Evolutionary conservation across 2,113 vertebrate species (phyloP).

Genomic region (Trichechus manatus): DNA sequence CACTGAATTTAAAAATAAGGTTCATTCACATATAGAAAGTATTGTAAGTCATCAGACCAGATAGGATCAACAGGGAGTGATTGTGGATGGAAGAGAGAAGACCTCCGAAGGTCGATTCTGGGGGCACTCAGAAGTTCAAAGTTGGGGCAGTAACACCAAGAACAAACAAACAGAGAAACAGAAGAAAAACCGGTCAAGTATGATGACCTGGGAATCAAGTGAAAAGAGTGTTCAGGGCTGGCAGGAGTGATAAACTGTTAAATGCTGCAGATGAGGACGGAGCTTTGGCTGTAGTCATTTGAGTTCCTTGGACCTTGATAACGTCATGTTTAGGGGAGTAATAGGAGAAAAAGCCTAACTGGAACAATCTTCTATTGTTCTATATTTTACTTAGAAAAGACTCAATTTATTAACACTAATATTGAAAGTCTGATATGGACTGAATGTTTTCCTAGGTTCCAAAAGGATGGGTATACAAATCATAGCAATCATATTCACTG

Average conservation of each 20-base stretch:
- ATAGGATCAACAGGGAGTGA: fast-evolving
- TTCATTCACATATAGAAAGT: fast-evolving
- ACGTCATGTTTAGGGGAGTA: fast-evolving
- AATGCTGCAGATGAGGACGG: not conserved
- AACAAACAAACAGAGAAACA: fast-evolving
- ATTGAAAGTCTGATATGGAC: not conserved
- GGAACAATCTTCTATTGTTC: not conserved
- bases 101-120: not conserved
- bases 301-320: fast-evolving
- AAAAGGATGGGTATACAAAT: fast-evolving
- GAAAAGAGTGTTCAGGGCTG: fast-evolving
- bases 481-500: not conserved
- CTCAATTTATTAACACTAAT: not conserved
- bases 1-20: not conserved
- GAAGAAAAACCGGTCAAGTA: not conserved
- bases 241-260: not conserved
- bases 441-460: not conserved
- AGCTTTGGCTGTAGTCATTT: fast-evolving
- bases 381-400: not conserved
- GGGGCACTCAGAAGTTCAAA: not conserved
- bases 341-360: fast-evolving
- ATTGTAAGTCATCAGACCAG: not conserved
- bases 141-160: not conserved
- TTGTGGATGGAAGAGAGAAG: not conserved
- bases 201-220: not conserved